Percentiles rank a stretch among this genome's conserved stretches.
phyloP scores from a whole-genome alignment of 2,113 vertebrate genomes.

The Taurulus bubalis region DNA sequence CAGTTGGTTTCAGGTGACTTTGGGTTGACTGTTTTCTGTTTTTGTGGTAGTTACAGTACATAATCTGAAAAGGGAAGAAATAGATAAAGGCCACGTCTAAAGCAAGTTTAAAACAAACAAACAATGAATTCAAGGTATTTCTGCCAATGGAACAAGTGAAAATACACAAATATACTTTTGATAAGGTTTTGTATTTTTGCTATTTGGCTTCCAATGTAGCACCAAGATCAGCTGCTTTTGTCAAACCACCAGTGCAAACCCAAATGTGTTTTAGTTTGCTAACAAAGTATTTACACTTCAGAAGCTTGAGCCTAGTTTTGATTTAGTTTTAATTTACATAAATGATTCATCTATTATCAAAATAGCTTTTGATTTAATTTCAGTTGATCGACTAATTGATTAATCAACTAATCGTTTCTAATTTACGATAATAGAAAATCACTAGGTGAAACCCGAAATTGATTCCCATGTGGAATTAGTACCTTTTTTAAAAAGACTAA shows the following conservation, averaged over 20 bases:
- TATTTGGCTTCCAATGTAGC: not conserved
- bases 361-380: not conserved
- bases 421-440: not conserved
- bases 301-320: not conserved
- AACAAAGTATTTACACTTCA: no score
- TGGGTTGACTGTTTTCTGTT: not conserved
- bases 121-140: no score
- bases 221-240: slow-evolving; percentile 10
- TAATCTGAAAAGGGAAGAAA: not conserved
- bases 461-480: slow-evolving; percentile 10
- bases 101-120: not conserved
- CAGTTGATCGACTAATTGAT: not conserved
- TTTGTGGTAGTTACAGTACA: not conserved
- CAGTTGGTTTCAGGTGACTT: not conserved
- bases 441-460: not conserved
- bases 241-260: no score
- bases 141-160: no score
- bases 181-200: no score
- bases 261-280: no score
- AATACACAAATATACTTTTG: not conserved
- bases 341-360: not conserved
- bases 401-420: not conserved
- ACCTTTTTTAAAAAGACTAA: not conserved
- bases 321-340: not conserved
- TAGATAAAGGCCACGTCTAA: not conserved